Evolutionary conservation across 1,140 invertebrate genomes (phyloP).

Genomic region (Radopholus similis): DNA sequence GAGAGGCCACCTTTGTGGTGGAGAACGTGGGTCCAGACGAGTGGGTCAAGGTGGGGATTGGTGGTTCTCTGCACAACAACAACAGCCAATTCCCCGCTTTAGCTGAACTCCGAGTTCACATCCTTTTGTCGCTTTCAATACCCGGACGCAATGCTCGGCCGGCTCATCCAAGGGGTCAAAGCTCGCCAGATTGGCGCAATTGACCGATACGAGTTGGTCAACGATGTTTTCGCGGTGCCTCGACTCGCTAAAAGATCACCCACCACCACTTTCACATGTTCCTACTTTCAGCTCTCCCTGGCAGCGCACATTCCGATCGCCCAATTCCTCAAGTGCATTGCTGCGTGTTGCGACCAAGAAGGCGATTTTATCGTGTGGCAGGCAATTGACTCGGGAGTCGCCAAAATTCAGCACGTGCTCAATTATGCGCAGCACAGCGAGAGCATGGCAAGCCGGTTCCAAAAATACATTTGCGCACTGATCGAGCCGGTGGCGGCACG

Average conservation of each 20-base stretch:
- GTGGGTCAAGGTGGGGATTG: slow-evolving; percentile 75
- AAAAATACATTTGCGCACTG: slow-evolving; percentile 57
- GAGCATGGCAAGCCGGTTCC: slow-evolving; percentile 51
- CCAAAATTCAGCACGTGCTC: slow-evolving; percentile 22
- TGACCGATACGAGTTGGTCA: slow-evolving; percentile 81
- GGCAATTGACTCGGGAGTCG: slow-evolving; percentile 39
- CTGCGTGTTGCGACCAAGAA: slow-evolving; percentile 40
- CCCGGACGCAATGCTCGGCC: slow-evolving; percentile 72
- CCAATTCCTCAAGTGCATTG: slow-evolving; percentile 49
- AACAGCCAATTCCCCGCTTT: slow-evolving; percentile 17
- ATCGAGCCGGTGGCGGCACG: slow-evolving; percentile 57
- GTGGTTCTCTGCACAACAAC: neutral
- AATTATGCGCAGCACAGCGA: slow-evolving; percentile 41
- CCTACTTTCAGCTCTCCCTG: slow-evolving; percentile 66
- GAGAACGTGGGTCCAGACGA: slow-evolving; percentile 70
- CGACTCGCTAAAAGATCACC: too few species aligned
- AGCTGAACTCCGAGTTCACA: slow-evolving; percentile 63
- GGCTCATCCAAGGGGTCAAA: slow-evolving; percentile 75
- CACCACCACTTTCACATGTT: too few species aligned
- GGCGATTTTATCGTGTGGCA: slow-evolving; percentile 59
- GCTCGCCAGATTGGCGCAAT: slow-evolving; percentile 76
- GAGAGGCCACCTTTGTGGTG: slow-evolving; percentile 63
- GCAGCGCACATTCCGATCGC: slow-evolving; percentile 39
- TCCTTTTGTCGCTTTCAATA: slow-evolving; percentile 76
- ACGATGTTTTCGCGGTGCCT: slow-evolving; percentile 78